These are phyloP conservation scores for Prietella phreatophila DNA, from an alignment of 2,113 vertebrate genomes.

Conservation along the genomic window DNA sequence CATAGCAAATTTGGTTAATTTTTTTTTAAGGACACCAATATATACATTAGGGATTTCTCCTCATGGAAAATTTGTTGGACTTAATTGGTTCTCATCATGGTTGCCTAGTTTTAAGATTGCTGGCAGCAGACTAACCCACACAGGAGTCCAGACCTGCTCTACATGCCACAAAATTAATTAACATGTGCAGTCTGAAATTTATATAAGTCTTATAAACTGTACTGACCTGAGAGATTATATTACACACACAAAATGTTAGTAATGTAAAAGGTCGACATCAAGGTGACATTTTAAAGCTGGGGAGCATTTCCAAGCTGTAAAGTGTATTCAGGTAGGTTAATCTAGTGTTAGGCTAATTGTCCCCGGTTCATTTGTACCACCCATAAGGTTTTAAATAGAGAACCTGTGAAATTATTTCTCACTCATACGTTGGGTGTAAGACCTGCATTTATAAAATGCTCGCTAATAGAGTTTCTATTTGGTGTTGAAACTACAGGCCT, in stretches of 20 bases:
- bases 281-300: neutral
- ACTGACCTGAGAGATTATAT: neutral
- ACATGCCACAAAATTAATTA: constrained; percentile 24
- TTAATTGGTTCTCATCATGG: constrained; percentile 17
- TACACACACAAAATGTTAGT: neutral
- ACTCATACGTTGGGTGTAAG: neutral
- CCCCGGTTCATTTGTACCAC: neutral
- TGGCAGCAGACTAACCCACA: constrained; percentile 25
- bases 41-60: neutral
- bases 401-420: neutral
- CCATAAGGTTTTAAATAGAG: constrained; percentile 21
- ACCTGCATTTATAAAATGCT: neutral
- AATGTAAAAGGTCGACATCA: neutral
- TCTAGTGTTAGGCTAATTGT: neutral
- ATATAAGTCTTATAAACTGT: constrained; percentile 1
- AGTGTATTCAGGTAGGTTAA: neutral
- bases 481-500: neutral
- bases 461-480: neutral
- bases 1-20: neutral
- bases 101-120: constrained; percentile 17
- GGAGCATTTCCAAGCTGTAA: neutral
- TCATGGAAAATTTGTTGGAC: neutral
- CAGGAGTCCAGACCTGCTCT: constrained; percentile 11
- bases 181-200: neutral
- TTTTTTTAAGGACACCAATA: neutral